Evolutionary conservation across 1,140 invertebrate species (phyloP).

Genomic region (Oryctes rhinoceros): DNA sequence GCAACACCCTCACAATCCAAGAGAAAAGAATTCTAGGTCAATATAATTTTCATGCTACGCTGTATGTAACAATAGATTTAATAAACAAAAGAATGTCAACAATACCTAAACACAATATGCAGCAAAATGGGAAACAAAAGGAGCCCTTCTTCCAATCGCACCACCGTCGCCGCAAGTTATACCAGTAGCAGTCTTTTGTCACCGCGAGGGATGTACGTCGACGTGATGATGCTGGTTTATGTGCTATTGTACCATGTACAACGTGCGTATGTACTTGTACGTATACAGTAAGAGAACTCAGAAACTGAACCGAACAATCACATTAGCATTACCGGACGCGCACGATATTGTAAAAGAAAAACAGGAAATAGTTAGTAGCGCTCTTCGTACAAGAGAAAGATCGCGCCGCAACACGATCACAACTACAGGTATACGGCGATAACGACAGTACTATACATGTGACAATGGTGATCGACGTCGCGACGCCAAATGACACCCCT

Average conservation of each 20-base stretch:
- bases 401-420: background rate
- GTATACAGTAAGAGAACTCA: background rate
- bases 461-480: conserved; percentile 3
- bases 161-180: background rate
- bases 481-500: conserved; percentile 9
- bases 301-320: background rate
- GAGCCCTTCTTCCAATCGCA: background rate
- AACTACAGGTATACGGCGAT: background rate
- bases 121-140: conserved; percentile 20
- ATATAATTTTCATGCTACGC: background rate
- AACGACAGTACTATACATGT: conserved; percentile 5
- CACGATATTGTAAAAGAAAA: background rate
- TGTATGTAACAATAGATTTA: background rate
- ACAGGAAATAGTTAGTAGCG: background rate
- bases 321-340: background rate
- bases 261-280: background rate
- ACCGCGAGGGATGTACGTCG: background rate
- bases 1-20: no score
- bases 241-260: background rate
- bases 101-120: conserved; percentile 33
- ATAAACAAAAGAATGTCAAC: conserved; percentile 6
- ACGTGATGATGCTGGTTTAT: conserved; percentile 1
- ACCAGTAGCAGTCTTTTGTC: background rate
- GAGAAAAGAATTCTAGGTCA: no score
- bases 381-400: background rate